Evolutionary conservation across 2,888 invertebrate species (phyloP), one percentile per base, ranked within the genome.

Genomic region (Clistopyga incitator): DNA sequence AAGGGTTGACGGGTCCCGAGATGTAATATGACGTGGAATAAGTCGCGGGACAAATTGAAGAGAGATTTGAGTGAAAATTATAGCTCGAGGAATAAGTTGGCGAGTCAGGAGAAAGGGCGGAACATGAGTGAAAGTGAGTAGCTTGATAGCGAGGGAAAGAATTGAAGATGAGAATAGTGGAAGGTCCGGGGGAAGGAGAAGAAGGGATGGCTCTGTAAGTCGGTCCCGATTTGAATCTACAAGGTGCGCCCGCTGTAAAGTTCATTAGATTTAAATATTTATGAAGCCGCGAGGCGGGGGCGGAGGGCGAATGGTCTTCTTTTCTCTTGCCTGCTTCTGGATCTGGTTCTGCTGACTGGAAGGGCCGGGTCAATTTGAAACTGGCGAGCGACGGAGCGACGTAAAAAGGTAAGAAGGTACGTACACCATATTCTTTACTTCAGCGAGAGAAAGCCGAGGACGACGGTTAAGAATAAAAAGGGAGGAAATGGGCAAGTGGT

Each of bases 181-280:
- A 52, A 52, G 34, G 15, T 42, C 23, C 13, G 20, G 56, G 56
- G 77, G 45, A n/a, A 45, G 25, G 68, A 42, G n/a, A 59, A 23
- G 65, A 54, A 67, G 42, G 52, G 45, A 50, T 29, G 78, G 29
- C 56, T 45, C 20, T 50, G 68, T 75, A 81, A 72, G 65, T 75
- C 81, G 86, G 78, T 85, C 78, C 81, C 85, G 88, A 90, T 90
- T 90, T 87, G 88, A 87, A 88, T 90, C 87, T 87, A 87, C 86
- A 87, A 86, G 84, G 85, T 84, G 84, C 76, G 76, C 72, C 78
- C 80, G 52, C 87, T 88, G 88, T 87, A 88, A 90, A 91, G 90
- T 90, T 90, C 88, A 89, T 90, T 89, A 89, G 87, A 87, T 90
- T 91, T 91, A 90, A 91, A 91, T 91, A 91, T 91, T 91, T 91